Evolutionary conservation across 1,140 invertebrate species (phyloP).

Genomic region (Platorchestia sp.): DNA sequence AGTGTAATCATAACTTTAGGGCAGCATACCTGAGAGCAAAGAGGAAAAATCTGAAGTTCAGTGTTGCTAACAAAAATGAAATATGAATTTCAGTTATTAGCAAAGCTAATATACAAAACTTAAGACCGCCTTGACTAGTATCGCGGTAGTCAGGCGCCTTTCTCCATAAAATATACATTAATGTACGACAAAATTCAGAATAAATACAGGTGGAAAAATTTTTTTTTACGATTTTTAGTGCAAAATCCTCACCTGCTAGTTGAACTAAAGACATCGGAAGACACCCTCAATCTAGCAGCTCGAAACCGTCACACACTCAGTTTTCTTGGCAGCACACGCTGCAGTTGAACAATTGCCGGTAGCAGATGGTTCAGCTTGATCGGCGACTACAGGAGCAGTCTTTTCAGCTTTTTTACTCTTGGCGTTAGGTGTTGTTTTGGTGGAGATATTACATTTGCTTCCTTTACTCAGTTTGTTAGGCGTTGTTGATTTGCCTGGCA

Average conservation of each 20-base stretch:
- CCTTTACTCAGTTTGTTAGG: background rate
- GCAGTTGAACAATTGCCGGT: background rate
- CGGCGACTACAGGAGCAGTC: background rate
- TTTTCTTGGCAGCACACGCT: background rate
- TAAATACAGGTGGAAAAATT: no score
- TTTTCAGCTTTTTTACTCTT: conserved; percentile 5
- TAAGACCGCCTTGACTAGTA: background rate
- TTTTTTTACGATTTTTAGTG: no score
- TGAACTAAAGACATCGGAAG: background rate
- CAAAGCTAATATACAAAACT: background rate
- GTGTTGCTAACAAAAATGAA: no score
- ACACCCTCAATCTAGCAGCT: background rate
- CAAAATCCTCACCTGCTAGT: background rate
- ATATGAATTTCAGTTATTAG: background rate
- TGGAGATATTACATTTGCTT: background rate
- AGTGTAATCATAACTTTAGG: no score
- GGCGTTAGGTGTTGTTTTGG: background rate
- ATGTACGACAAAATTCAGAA: no score
- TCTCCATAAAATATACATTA: background rate
- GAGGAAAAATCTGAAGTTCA: no score
- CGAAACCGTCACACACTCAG: background rate
- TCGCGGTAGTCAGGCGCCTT: background rate
- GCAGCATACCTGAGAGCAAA: no score
- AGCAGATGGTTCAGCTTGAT: background rate
- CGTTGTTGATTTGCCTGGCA: background rate